Evolutionary conservation across 2,797 vertebrate species (phyloP), one percentile per base, ranked within the genome.

Genomic region (Glyptemys insculpta): DNA sequence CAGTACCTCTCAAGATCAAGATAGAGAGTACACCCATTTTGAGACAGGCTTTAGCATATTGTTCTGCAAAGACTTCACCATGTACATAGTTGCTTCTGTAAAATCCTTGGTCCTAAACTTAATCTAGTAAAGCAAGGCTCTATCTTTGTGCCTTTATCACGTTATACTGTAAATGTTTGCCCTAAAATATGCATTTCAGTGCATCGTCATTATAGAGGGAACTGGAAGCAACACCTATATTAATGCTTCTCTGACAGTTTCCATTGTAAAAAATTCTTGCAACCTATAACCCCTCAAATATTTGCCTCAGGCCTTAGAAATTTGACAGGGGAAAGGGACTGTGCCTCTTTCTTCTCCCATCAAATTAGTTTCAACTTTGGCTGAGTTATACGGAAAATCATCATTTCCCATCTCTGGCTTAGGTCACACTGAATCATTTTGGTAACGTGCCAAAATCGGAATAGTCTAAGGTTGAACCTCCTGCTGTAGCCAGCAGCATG

Each of bases 91-190:
- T 88, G 78, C 44, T 88, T 89, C 91, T 93, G 80, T 53, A 90
- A 90, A 95, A 94, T 88, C 44, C 74, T 59, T 91, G 8, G 79
- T 93, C 83, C 85, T 81, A 34, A 89, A 90, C 29, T 74, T 86
- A 90, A 65, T 88, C 86, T 91, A 88, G 68, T 82, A 85, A 88
- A 94, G 86, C 86, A 89, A 85, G 12, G 88, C 7, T 93, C 92
- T 12, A 72, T 0, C 0, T 44, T 90, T 62, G 1, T 86, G 41
- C 88, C 94, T 91, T 86, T 88, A 89, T 52, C 21, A 88, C 41
- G 47, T 21, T 90, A 27, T 84, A 81, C 87, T 94, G 0, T 91
- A 83, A 76, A 6, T 86, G 23, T 90, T 95, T 97, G 92, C 87
- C 85, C 56, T 91, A 49, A 82, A 92, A 95, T 87, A 53, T 25